phyloP scores from a whole-genome alignment of 2,797 vertebrate genomes.

The Ptychobarbus kaznakovi region DNA sequence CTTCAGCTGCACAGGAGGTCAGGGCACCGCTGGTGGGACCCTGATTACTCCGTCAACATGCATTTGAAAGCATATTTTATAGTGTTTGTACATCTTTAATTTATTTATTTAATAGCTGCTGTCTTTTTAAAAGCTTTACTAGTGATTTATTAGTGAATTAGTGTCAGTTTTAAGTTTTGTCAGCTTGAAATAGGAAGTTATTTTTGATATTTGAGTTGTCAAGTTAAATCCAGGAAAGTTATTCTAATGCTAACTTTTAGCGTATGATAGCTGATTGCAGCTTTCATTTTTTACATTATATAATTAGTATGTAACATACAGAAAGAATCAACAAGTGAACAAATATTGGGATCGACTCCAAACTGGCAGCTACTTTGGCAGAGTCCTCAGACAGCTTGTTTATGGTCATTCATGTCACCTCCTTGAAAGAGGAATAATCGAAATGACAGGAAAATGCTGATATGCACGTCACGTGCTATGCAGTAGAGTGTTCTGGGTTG shows the following conservation, averaged over 20 bases:
- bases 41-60: background rate
- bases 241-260: background rate
- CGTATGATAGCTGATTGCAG: background rate
- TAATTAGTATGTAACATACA: background rate
- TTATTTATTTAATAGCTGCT: background rate
- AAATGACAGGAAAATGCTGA: background rate
- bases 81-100: background rate
- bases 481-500: background rate
- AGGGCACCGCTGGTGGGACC: slow-evolving; percentile 29
- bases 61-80: background rate
- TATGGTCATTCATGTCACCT: background rate
- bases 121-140: background rate
- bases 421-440: background rate
- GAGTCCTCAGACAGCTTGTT: background rate
- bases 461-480: background rate
- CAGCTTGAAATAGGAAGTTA: background rate
- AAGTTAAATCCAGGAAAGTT: background rate
- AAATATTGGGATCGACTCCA: background rate
- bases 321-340: background rate
- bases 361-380: background rate
- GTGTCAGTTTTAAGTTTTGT: background rate
- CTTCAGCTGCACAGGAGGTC: slow-evolving; percentile 41
- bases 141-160: background rate
- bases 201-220: too few relatives aligned
- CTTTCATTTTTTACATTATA: background rate